Conservation (phyloP, 53 echinoderm and acorn worm species). For the Stichopus horrens region DNA sequence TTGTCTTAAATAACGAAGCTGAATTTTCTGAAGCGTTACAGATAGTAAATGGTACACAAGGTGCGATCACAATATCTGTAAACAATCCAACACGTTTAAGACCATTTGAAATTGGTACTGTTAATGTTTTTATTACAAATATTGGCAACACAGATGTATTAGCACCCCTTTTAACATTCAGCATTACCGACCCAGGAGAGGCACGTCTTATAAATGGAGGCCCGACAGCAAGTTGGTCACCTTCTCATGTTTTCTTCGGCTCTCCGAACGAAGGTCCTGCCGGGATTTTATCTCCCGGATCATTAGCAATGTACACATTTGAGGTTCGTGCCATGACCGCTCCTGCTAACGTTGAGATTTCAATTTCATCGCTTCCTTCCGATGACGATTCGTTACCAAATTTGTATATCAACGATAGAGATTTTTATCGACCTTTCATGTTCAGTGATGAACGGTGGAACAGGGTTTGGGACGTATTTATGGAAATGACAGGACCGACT, state of each 20-base stretch:
- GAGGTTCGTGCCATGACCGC: background rate
- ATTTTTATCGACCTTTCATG: conserved; percentile 38
- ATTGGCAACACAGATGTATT: conserved; percentile 36
- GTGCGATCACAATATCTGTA: background rate
- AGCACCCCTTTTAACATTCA: conserved; percentile 14
- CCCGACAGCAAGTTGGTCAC: background rate
- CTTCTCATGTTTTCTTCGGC: conserved; percentile 15
- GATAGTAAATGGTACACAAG: conserved; percentile 13
- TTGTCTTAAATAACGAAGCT: conserved; percentile 4
- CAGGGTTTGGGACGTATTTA: conserved; percentile 33
- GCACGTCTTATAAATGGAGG: background rate
- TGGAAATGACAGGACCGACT: background rate
- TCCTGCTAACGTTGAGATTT: background rate
- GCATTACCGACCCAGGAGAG: conserved; percentile 2
- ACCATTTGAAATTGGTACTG: conserved; percentile 30
- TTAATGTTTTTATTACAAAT: background rate
- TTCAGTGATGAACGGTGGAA: conserved; percentile 22
- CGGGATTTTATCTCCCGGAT: conserved; percentile 19
- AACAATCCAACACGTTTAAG: conserved; percentile 30
- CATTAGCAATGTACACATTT: conserved; percentile 1
- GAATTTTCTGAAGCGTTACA: conserved; percentile 8
- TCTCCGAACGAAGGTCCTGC: conserved; percentile 20
- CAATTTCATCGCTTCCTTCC: conserved; percentile 2
- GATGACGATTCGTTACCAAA: conserved; percentile 16
- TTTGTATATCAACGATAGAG: conserved; percentile 15